phyloP scores from a whole-genome alignment of 2,797 vertebrate species.

The Sebastes wilsoni region DNA sequence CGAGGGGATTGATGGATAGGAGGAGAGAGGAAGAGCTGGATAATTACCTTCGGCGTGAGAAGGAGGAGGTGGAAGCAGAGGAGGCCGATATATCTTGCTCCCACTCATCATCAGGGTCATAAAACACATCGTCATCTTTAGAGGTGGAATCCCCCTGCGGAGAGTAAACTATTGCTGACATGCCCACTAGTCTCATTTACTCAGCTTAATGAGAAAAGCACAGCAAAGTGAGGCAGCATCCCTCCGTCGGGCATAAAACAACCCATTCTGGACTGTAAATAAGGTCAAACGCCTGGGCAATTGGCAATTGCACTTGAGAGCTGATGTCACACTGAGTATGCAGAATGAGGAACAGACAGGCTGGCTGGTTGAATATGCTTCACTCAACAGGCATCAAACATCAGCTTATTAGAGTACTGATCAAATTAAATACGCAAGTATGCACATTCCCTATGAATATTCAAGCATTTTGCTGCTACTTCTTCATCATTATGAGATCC shows the following conservation, averaged over 20 bases:
- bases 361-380: background rate
- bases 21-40: constrained; percentile 22
- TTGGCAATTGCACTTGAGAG: constrained; percentile 35
- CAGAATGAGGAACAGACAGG: constrained; percentile 30
- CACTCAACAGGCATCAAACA: constrained; percentile 11
- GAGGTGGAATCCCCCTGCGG: constrained; percentile 82
- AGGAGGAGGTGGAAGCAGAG: constrained; percentile 78
- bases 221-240: constrained; percentile 42
- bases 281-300: constrained; percentile 52
- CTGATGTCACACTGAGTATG: constrained; percentile 42
- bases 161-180: constrained; percentile 66
- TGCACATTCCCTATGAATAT: background rate
- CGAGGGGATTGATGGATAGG: constrained; percentile 11
- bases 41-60: constrained; percentile 92
- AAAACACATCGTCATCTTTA: constrained; percentile 91
- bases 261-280: constrained; percentile 57
- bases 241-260: constrained; percentile 55
- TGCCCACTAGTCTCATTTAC: constrained; percentile 57
- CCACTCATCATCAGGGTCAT: constrained; percentile 94
- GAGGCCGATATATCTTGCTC: constrained; percentile 90
- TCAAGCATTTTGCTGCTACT: background rate
- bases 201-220: constrained; percentile 68
- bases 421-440: background rate
- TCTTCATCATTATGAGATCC: background rate
- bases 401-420: background rate